Conservation (phyloP, 1,140 invertebrate species). For the Euura lappo region DNA sequence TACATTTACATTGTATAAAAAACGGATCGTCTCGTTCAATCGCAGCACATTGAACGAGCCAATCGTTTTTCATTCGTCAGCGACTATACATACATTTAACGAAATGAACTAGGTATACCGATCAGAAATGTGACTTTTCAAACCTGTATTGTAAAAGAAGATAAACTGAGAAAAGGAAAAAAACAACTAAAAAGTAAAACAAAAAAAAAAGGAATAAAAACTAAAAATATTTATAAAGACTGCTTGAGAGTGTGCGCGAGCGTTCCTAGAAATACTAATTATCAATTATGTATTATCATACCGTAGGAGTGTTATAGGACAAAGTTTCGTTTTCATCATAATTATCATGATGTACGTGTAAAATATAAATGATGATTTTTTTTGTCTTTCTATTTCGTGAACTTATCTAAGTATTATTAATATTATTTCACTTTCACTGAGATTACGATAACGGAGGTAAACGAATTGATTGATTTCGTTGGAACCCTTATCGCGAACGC, state of each 20-base stretch:
- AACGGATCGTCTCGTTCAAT: too few relatives aligned
- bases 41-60: too few relatives aligned
- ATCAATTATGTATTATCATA: background rate
- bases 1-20: too few relatives aligned
- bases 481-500: background rate
- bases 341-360: conserved; percentile 19
- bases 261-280: conserved; percentile 42
- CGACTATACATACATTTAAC: background rate
- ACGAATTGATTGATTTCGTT: background rate
- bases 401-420: conserved; percentile 8
- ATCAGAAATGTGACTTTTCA: conserved; percentile 2
- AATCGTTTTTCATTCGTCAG: background rate
- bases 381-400: background rate
- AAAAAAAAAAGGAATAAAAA: background rate
- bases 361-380: background rate
- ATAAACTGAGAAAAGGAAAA: conserved; percentile 22
- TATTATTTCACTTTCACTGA: conserved; percentile 10
- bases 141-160: background rate
- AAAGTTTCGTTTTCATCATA: conserved; percentile 38
- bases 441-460: background rate
- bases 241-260: conserved; percentile 53
- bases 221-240: conserved; percentile 58
- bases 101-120: background rate
- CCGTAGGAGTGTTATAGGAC: conserved; percentile 2
- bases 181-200: conserved; percentile 3